Base-by-base conservation (phyloP, 2,113 vertebrate genomes). In the Benitochromis conjunctus region DNA sequence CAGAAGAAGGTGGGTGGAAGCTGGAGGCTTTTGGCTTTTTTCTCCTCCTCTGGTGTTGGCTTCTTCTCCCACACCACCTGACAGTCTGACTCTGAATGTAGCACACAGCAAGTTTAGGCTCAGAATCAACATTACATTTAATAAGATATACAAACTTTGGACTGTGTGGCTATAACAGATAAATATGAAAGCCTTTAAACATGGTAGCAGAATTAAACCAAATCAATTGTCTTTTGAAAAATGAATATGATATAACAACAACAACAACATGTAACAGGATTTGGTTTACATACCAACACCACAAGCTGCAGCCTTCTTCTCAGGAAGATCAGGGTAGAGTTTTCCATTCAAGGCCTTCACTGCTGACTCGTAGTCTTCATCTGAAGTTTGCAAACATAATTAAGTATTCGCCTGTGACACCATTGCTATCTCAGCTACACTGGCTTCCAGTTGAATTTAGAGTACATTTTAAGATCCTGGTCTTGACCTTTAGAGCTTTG, bases 361-460 rank as follows among this genome's bases (percentile, higher is more conserved):
- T 80, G 98, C 98, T 9, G 96, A 97, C 90, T 98, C 97, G 76
- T 96, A 99, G 92, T 99, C 98, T 94, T 99, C 99, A 96, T 99
- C 98, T 99, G 92, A 91, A 92, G 82, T 41, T n/a, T 60, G 90
- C 12, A 90, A 91, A 89, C 10, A 26, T 26, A 26, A 26, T 26
- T 26, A 26, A 26, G n/a, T n/a, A n/a, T n/a, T n/a, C n/a, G n/a
- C n/a, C n/a, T n/a, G n/a, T n/a, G n/a, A n/a, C n/a, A n/a, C n/a
- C n/a, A n/a, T n/a, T n/a, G n/a, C n/a, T n/a, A n/a, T n/a, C n/a
- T n/a, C n/a, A n/a, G n/a, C n/a, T n/a, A n/a, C n/a, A n/a, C n/a
- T n/a, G n/a, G n/a, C n/a, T n/a, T n/a, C n/a, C n/a, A n/a, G n/a
- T n/a, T n/a, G n/a, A n/a, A n/a, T n/a, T n/a, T n/a, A n/a, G n/a